Percentiles rank a stretch among this genome's conserved stretches.
Conservation (phyloP, 2,888 invertebrate species). For the Antheraea yamamai region DNA sequence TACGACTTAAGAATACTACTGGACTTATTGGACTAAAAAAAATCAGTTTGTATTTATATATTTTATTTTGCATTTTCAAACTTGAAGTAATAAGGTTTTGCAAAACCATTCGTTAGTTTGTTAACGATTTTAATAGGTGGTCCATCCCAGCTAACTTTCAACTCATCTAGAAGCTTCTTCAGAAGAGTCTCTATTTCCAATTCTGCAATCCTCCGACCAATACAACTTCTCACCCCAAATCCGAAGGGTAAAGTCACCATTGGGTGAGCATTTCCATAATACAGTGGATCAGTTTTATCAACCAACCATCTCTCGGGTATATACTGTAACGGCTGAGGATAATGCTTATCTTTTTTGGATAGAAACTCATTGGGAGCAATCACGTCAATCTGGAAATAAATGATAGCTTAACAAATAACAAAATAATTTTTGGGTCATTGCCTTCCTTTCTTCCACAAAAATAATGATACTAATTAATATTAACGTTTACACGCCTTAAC, state of each 20-base stretch:
- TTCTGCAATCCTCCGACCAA: constrained; percentile 87
- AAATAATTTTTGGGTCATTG: neutral
- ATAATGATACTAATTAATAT: too few species aligned
- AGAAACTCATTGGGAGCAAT: constrained; percentile 88
- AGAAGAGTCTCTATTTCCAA: constrained; percentile 84
- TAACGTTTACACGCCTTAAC: too few species aligned
- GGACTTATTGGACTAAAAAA: neutral
- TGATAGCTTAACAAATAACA: neutral
- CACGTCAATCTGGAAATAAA: constrained; percentile 84
- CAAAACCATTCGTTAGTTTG: constrained; percentile 56
- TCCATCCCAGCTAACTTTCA: constrained; percentile 65
- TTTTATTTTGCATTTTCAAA: constrained; percentile 44
- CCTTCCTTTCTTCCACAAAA: neutral
- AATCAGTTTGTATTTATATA: too few species aligned
- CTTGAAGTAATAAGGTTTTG: constrained; percentile 58
- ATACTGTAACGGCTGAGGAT: constrained; percentile 80
- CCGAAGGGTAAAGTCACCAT: constrained; percentile 86
- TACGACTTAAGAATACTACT: too few species aligned
- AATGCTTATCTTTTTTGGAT: constrained; percentile 79
- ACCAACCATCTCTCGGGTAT: constrained; percentile 87
- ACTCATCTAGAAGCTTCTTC: constrained; percentile 56
- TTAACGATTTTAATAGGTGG: constrained; percentile 58
- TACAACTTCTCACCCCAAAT: constrained; percentile 85
- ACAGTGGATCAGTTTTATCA: constrained; percentile 67
- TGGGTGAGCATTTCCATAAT: constrained; percentile 78